phyloP scores from a whole-genome alignment of 2,888 invertebrate genomes.

The Podotricha telesiphe region DNA sequence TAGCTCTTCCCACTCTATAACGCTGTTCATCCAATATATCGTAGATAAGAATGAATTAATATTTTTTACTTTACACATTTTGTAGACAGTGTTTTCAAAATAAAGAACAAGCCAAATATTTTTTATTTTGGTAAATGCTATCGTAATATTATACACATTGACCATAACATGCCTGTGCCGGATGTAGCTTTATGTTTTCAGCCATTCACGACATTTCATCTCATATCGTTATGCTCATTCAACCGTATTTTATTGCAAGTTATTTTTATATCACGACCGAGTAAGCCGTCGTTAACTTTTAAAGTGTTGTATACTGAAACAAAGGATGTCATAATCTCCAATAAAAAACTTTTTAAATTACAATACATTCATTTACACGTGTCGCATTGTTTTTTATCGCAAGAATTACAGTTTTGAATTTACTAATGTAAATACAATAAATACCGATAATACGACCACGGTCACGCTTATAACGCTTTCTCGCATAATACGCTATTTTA shows the following conservation, averaged over 20 bases:
- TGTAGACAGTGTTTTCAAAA: neutral
- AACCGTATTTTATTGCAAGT: constrained; percentile 9
- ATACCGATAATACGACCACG: too few species aligned
- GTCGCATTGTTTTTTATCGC: neutral
- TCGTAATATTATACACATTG: constrained; percentile 14
- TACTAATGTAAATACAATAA: too few species aligned
- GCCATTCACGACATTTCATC: constrained; percentile 15
- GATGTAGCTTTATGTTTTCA: constrained; percentile 6
- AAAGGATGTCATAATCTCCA: neutral
- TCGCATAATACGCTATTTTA: too few species aligned
- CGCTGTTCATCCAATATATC: too few species aligned
- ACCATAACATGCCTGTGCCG: constrained; percentile 7
- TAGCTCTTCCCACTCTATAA: too few species aligned
- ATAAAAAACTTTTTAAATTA: constrained; percentile 4
- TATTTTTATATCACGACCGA: neutral
- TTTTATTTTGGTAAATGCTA: neutral
- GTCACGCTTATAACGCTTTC: too few species aligned
- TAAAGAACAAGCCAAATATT: neutral
- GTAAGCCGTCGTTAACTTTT: neutral
- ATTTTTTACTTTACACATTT: neutral
- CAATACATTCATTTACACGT: neutral
- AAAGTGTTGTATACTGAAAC: neutral
- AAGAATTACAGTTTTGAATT: too few species aligned
- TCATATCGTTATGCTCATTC: neutral
- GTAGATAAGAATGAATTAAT: too few species aligned